A percentile compares a stretch with the other conserved stretches of the same genome.
phyloP scores from a whole-genome alignment of 2,113 vertebrate genomes.

The Pedetes capensis region DNA sequence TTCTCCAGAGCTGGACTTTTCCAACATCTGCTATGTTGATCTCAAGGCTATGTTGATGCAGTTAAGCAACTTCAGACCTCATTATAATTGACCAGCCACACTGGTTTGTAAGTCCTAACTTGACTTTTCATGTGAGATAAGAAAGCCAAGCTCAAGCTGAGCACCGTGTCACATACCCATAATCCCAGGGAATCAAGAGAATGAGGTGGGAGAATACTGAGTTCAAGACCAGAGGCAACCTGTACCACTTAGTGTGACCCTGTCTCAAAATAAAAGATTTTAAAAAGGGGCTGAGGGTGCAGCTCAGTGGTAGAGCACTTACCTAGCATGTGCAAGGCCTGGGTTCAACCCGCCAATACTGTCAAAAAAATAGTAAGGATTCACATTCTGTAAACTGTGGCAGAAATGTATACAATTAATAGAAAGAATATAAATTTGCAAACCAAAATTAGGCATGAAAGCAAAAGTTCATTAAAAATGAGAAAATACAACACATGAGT shows the following conservation, averaged over 20 bases:
- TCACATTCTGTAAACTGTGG: background rate
- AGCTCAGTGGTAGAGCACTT: too few relatives aligned
- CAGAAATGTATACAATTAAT: background rate
- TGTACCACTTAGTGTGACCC: too few relatives aligned
- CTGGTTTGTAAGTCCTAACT: background rate
- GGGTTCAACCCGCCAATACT: too few relatives aligned
- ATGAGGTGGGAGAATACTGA: too few relatives aligned
- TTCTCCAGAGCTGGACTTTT: background rate
- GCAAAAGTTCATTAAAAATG: background rate
- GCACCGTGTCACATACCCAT: too few relatives aligned
- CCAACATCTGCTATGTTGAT: background rate
- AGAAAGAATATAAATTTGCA: background rate
- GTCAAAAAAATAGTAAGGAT: too few relatives aligned
- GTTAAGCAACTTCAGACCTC: background rate
- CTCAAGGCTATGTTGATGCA: background rate
- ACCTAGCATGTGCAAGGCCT: too few relatives aligned
- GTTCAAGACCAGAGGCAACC: too few relatives aligned
- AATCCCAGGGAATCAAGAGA: too few relatives aligned
- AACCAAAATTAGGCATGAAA: background rate
- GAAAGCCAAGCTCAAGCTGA: background rate
- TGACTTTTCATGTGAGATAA: background rate
- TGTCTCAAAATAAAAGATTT: too few relatives aligned
- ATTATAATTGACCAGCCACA: background rate
- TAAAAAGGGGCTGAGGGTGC: too few relatives aligned
- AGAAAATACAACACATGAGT: background rate